Evolutionary conservation across 2,888 invertebrate species (phyloP).

Genomic region (Melieria picta): DNA sequence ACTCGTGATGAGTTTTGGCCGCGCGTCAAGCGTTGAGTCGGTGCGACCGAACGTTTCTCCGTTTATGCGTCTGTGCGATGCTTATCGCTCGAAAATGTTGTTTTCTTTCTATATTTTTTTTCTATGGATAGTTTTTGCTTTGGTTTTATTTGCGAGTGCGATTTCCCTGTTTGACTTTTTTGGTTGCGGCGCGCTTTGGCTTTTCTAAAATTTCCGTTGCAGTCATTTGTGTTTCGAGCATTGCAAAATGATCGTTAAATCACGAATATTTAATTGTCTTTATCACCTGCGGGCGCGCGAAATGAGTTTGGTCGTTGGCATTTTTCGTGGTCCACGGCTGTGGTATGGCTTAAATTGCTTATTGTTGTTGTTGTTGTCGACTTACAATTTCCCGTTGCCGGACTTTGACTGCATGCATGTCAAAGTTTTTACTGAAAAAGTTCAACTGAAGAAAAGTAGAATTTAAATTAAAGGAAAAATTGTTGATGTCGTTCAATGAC

Average conservation of each 20-base stretch:
- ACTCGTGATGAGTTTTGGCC: slow-evolving; percentile 55
- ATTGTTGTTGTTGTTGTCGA: too few relatives aligned
- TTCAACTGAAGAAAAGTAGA: too few relatives aligned
- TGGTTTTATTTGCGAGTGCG: not conserved
- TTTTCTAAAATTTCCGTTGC: not conserved
- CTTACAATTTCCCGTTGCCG: too few relatives aligned
- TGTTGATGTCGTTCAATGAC: too few relatives aligned
- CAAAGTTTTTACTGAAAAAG: too few relatives aligned
- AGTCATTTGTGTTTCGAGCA: slow-evolving; percentile 43
- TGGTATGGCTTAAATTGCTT: slow-evolving; percentile 32
- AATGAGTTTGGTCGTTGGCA: slow-evolving; percentile 54
- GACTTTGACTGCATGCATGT: too few relatives aligned
- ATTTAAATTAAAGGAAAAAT: too few relatives aligned
- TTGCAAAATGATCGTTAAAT: slow-evolving; percentile 65
- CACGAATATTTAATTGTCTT: slow-evolving; percentile 67
- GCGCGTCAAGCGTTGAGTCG: slow-evolving; percentile 1
- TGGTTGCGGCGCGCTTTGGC: slow-evolving; percentile 23
- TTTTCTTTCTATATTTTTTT: too few relatives aligned
- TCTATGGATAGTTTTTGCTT: not conserved
- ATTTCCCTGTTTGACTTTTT: not conserved
- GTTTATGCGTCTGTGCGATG: slow-evolving; percentile 11
- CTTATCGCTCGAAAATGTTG: not conserved
- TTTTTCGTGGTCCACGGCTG: slow-evolving; percentile 38
- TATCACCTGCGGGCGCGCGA: slow-evolving; percentile 64
- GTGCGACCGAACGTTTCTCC: slow-evolving; percentile 40